phyloP scores from a whole-genome alignment of 2,797 vertebrate species.

The Sebastes minor region DNA sequence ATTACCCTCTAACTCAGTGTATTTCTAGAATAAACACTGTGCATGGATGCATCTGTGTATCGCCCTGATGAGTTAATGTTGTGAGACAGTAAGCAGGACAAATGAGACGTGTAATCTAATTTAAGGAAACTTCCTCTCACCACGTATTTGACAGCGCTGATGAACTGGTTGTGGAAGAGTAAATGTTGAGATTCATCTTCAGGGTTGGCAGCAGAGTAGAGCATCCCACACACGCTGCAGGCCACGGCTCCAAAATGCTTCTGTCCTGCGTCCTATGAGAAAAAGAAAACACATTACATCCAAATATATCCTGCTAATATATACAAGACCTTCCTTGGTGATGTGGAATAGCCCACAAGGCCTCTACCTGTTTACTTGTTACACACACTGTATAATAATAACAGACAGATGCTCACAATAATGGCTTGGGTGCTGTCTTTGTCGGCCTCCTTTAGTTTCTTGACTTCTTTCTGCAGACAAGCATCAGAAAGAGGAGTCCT shows the following conservation, averaged over 20 bases:
- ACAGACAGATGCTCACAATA: conserved; percentile 77
- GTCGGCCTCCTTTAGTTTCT: conserved; percentile 86
- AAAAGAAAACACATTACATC: neutral
- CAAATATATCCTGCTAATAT: neutral
- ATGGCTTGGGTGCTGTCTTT: conserved; percentile 88
- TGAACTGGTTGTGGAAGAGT: conserved; percentile 98
- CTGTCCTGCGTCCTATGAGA: conserved; percentile 90
- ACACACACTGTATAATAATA: neutral
- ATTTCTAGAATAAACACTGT: neutral
- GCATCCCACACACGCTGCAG: conserved; percentile 97
- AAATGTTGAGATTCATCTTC: conserved; percentile 98
- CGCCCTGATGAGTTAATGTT: conserved; percentile 1
- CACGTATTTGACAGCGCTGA: conserved; percentile 99
- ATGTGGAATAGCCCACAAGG: neutral
- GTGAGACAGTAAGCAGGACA: neutral
- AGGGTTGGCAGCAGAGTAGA: conserved; percentile 94
- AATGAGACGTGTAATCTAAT: neutral
- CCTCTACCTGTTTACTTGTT: neutral
- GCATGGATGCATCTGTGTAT: neutral
- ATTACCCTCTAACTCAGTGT: neutral
- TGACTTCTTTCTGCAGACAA: conserved; percentile 87
- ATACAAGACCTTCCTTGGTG: neutral
- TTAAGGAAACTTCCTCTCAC: conserved; percentile 80
- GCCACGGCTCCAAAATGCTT: conserved; percentile 95
- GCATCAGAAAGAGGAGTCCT: conserved; percentile 81